Conservation (phyloP, 2,113 vertebrate species). For the Eurypyga helias region DNA sequence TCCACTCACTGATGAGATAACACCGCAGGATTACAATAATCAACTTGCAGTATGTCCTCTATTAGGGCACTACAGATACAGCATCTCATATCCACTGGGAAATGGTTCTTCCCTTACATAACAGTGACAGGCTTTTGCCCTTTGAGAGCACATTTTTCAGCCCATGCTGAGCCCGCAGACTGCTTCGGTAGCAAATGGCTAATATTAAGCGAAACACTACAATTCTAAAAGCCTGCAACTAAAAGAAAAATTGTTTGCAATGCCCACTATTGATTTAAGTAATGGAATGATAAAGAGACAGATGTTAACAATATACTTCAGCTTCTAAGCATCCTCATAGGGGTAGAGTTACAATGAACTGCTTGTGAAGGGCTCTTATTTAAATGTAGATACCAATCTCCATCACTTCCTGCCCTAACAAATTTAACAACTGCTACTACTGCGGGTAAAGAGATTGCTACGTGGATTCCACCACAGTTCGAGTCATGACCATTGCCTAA, state of each 20-base stretch:
- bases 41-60: conserved; percentile 77
- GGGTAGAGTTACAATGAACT: conserved; percentile 56
- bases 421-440: conserved; percentile 31
- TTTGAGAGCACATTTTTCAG: conserved; percentile 68
- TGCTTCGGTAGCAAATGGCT: conserved; percentile 57
- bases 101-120: conserved; percentile 68
- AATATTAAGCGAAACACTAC: conserved; percentile 46
- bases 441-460: conserved; percentile 22
- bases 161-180: conserved; percentile 47
- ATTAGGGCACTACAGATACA: conserved; percentile 71
- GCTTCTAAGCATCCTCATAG: conserved; percentile 45
- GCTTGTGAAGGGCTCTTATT: conserved; percentile 62
- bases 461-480: neutral
- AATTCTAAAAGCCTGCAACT: conserved; percentile 38
- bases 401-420: conserved; percentile 31
- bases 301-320: conserved; percentile 72
- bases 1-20: conserved; percentile 81
- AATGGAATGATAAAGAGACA: conserved; percentile 67
- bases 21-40: conserved; percentile 80
- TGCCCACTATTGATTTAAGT: conserved; percentile 49
- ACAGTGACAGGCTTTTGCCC: conserved; percentile 67
- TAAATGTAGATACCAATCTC: conserved; percentile 70
- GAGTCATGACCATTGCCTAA: conserved; percentile 4
- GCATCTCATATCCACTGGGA: conserved; percentile 65
- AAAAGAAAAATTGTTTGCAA: conserved; percentile 30